Evolutionary conservation across 2,797 vertebrate species (phyloP).

Genomic region (Acanthiza pusilla): DNA sequence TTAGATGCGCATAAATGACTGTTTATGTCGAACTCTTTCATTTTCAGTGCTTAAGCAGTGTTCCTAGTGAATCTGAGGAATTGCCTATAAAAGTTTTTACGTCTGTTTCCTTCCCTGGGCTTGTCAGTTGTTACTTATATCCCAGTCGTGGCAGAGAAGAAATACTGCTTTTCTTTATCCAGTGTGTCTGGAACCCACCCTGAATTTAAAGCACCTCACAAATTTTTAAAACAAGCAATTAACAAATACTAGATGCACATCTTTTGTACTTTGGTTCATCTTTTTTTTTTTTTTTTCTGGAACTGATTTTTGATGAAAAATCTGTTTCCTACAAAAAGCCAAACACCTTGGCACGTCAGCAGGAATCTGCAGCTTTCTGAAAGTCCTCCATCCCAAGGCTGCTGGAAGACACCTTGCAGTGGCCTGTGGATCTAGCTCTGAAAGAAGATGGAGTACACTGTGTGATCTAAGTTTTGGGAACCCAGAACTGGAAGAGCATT

Average conservation of each 20-base stretch:
- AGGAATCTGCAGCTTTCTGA: neutral
- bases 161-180: neutral
- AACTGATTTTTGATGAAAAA: neutral
- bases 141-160: neutral
- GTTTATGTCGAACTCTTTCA: neutral
- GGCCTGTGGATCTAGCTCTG: neutral
- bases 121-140: slow-evolving; percentile 12
- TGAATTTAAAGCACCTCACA: neutral
- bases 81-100: slow-evolving; percentile 31
- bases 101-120: slow-evolving; percentile 67
- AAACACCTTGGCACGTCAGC: neutral
- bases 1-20: neutral
- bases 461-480: neutral
- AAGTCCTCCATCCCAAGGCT: neutral
- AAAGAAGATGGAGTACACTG: accelerated
- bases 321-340: neutral
- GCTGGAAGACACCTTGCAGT: neutral
- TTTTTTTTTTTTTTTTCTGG: neutral
- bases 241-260: neutral
- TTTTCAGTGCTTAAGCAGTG: neutral
- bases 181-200: neutral
- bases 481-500: neutral
- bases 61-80: slow-evolving; percentile 7
- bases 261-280: neutral
- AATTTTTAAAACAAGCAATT: neutral